A percentile compares a stretch with the other conserved stretches of the same genome.
Conservation (phyloP, 2,113 vertebrate genomes). For the Cricetomys ansorgei region DNA sequence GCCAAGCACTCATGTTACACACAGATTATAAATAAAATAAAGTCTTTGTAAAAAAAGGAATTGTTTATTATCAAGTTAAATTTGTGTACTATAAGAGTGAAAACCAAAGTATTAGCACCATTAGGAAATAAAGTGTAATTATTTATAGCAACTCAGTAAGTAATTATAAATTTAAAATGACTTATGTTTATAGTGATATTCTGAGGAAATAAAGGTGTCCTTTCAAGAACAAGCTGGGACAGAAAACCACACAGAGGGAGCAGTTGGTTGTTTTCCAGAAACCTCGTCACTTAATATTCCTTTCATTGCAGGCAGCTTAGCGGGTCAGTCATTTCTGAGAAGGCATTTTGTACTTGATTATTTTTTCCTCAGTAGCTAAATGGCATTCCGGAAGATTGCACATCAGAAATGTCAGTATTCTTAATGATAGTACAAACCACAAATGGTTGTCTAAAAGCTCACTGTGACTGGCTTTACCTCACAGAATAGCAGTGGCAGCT, state of each 20-base stretch:
- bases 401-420: slow-evolving; percentile 51
- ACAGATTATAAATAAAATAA: background rate
- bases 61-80: background rate
- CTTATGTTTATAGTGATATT: slow-evolving; percentile 28
- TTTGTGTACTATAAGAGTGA: background rate
- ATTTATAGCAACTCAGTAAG: slow-evolving; percentile 21
- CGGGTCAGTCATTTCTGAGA: slow-evolving; percentile 71
- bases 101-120: slow-evolving; percentile 22
- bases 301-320: slow-evolving; percentile 44
- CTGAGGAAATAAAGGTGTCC: slow-evolving; percentile 44
- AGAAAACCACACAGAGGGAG: background rate
- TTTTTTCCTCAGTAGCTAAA: slow-evolving; percentile 66
- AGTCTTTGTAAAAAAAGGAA: background rate
- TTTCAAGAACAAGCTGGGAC: slow-evolving; percentile 32
- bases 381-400: slow-evolving; percentile 61
- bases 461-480: slow-evolving; percentile 50
- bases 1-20: background rate
- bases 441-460: slow-evolving; percentile 70
- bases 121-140: slow-evolving; percentile 9
- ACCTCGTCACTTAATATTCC: slow-evolving; percentile 48
- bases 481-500: slow-evolving; percentile 29
- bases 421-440: slow-evolving; percentile 53
- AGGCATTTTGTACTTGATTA: slow-evolving; percentile 56
- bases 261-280: slow-evolving; percentile 64
- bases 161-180: slow-evolving; percentile 17